phyloP scores from a whole-genome alignment of 2,888 invertebrate species.

The Gari tellinella region DNA sequence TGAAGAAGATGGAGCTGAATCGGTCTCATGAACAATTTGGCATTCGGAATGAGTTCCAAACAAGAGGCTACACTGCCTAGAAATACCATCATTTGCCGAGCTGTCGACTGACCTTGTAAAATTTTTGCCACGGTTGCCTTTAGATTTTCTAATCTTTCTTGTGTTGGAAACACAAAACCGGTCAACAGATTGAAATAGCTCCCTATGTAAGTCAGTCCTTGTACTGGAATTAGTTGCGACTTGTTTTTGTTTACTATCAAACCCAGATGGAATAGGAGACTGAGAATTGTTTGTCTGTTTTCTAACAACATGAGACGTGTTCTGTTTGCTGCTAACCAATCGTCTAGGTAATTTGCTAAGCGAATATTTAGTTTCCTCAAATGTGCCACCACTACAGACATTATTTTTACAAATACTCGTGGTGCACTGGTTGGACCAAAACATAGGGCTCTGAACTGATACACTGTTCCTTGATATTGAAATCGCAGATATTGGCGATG shows the following conservation, averaged over 20 bases:
- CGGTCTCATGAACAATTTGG: no score
- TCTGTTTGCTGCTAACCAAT: slow-evolving; percentile 29
- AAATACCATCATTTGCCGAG: slow-evolving; percentile 19
- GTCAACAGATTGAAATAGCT: slow-evolving; percentile 17
- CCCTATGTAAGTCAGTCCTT: slow-evolving; percentile 7
- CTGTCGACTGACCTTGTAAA: no score
- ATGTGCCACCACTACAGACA: slow-evolving; percentile 39
- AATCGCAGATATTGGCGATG: slow-evolving; percentile 47
- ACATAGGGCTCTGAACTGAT: slow-evolving; percentile 35
- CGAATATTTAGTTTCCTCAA: slow-evolving; percentile 16
- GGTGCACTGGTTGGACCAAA: slow-evolving; percentile 44
- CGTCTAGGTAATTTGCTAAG: slow-evolving; percentile 37
- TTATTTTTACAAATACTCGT: slow-evolving; percentile 36
- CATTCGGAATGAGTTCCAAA: slow-evolving; percentile 45
- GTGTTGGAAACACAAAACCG: slow-evolving; percentile 28
- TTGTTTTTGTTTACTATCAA: slow-evolving; percentile 39
- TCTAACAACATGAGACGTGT: slow-evolving; percentile 8
- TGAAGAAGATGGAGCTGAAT: slow-evolving; percentile 36
- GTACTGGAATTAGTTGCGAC: slow-evolving; percentile 21
- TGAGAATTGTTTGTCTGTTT: slow-evolving; percentile 19
- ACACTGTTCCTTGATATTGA: slow-evolving; percentile 16
- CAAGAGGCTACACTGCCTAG: slow-evolving; percentile 42
- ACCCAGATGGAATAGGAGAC: slow-evolving; percentile 27
- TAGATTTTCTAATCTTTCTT: slow-evolving; percentile 32
- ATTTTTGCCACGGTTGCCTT: slow-evolving; percentile 21